Conservation (phyloP, 2,888 invertebrate species). For the Bellardia pandia region DNA sequence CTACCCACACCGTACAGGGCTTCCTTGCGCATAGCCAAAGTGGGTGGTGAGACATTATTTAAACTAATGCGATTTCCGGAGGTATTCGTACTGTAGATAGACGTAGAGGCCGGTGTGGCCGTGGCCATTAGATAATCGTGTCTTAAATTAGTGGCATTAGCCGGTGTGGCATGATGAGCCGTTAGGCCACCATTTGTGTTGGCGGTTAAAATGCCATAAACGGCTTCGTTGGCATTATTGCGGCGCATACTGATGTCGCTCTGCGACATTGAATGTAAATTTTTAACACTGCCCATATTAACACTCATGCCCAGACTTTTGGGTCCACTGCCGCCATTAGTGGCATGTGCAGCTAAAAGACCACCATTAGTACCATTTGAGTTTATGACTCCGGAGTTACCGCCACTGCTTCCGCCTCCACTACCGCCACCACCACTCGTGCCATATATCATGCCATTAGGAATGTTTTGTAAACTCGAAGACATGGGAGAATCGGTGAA, state of each 20-base stretch:
- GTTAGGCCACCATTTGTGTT: conserved; percentile 79
- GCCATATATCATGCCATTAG: conserved; percentile 83
- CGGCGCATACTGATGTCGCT: conserved; percentile 82
- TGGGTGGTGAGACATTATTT: conserved; percentile 82
- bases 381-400: conserved; percentile 74
- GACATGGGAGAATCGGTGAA: conserved; percentile 84
- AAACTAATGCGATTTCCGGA: conserved; percentile 79
- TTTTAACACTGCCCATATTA: conserved; percentile 81
- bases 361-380: conserved; percentile 75
- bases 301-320: conserved; percentile 76
- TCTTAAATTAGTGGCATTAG: conserved; percentile 80
- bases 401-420: conserved; percentile 74
- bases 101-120: conserved; percentile 79
- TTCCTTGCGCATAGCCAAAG: conserved; percentile 80
- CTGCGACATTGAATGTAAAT: conserved; percentile 82
- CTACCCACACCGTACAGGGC: conserved; percentile 76
- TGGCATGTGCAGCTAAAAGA: conserved; percentile 73
- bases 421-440: conserved; percentile 74
- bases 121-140: conserved; percentile 82
- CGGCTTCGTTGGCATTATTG: conserved; percentile 72
- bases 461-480: conserved; percentile 84
- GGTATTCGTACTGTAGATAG: conserved; percentile 75
- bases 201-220: conserved; percentile 72
- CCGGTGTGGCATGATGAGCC: conserved; percentile 82
- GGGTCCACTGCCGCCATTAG: conserved; percentile 75